Evolutionary conservation across 2,797 vertebrate species (phyloP).

Genomic region (Cossypha dichroa): DNA sequence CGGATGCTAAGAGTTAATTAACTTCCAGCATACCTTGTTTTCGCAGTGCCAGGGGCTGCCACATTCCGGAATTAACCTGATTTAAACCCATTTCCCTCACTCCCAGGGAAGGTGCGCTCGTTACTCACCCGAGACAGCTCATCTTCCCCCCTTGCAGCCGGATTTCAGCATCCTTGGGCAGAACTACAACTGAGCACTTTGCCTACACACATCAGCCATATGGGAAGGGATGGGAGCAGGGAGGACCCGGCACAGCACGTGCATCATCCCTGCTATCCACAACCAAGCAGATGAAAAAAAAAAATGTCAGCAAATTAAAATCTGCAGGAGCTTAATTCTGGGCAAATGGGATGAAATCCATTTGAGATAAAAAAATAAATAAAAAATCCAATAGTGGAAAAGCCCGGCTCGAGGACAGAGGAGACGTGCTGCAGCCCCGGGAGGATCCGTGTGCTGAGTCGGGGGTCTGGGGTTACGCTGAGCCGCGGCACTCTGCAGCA

Average conservation of each 20-base stretch:
- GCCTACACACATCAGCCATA: not conserved
- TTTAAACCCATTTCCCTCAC: constrained; percentile 1
- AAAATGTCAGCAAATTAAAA: constrained; percentile 61
- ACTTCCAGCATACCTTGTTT: not conserved
- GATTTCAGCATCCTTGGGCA: constrained; percentile 54
- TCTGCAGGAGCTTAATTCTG: constrained; percentile 62
- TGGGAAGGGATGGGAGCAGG: constrained; percentile 12
- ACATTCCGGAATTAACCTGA: not conserved
- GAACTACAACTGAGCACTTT: not conserved
- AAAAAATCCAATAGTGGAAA: not conserved
- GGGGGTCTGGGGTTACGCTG: not conserved
- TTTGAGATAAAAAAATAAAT: constrained; percentile 5
- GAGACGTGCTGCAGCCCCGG: not conserved
- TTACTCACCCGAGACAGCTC: constrained; percentile 89
- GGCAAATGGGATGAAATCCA: constrained; percentile 71
- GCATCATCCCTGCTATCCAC: constrained; percentile 64
- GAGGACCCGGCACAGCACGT: constrained; percentile 23
- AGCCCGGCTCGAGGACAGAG: not conserved
- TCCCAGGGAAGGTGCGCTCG: not conserved
- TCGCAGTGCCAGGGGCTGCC: not conserved
- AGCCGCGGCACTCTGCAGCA: not conserved
- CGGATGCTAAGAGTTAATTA: not conserved
- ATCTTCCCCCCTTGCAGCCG: constrained; percentile 71
- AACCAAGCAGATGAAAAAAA: constrained; percentile 57
- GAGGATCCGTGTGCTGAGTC: not conserved